phyloP scores from a whole-genome alignment of 2,888 invertebrate species.

The Rhogogaster chlorosoma region DNA sequence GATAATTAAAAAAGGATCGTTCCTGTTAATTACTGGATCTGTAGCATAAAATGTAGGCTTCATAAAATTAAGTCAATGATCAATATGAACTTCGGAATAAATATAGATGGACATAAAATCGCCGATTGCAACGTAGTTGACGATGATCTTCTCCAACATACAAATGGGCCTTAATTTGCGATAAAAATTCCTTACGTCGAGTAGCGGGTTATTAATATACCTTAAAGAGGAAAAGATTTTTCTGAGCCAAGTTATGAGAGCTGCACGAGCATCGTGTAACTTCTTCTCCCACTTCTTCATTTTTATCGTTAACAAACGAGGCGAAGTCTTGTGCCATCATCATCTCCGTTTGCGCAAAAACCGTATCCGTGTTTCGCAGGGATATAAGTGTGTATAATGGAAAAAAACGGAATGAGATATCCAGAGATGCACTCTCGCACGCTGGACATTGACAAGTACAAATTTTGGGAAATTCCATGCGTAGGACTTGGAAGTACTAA shows the following conservation, averaged over 20 bases:
- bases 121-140: not conserved
- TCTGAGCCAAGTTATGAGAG: not conserved
- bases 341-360: slow-evolving; percentile 35
- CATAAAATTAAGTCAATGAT: not conserved
- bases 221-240: not conserved
- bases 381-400: slow-evolving; percentile 5
- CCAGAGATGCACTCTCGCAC: not conserved
- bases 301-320: slow-evolving; percentile 31
- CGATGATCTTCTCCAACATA: not conserved
- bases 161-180: not conserved
- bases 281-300: not conserved
- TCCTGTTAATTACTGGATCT: not conserved
- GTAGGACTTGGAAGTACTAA: not conserved
- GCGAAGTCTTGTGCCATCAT: not conserved
- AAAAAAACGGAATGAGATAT: not conserved
- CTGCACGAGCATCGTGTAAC: not conserved
- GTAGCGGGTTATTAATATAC: not conserved
- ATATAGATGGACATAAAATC: not conserved
- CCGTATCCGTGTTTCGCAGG: slow-evolving; percentile 39
- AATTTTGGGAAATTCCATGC: not conserved
- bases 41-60: not conserved
- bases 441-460: not conserved
- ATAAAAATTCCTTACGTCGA: not conserved
- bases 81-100: not conserved
- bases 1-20: not conserved